Evolutionary conservation across 2,113 vertebrate species (phyloP).

Genomic region (Sylvia atricapilla): DNA sequence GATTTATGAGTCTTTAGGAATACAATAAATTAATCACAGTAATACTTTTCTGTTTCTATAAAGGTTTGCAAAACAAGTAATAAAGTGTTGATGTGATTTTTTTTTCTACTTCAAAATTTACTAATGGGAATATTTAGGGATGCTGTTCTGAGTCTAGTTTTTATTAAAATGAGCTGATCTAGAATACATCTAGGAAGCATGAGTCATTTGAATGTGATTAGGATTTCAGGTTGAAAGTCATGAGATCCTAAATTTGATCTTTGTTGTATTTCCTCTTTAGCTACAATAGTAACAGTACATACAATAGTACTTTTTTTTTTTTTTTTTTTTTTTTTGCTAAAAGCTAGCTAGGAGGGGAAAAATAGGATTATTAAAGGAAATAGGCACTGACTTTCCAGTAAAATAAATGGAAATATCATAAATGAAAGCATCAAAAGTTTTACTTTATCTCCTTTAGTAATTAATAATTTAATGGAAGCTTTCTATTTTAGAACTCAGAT

Average conservation of each 20-base stretch:
- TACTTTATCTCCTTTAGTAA: slow-evolving; percentile 58
- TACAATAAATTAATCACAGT: slow-evolving; percentile 69
- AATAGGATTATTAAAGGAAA: slow-evolving; percentile 25
- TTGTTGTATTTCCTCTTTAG: not conserved
- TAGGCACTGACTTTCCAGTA: not conserved
- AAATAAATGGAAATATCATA: slow-evolving; percentile 49
- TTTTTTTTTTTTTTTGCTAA: not conserved
- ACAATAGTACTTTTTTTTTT: not conserved
- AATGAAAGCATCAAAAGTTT: slow-evolving; percentile 53
- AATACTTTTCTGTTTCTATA: slow-evolving; percentile 63
- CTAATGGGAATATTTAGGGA: not conserved
- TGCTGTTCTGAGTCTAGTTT: not conserved
- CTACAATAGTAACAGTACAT: not conserved
- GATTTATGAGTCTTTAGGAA: slow-evolving; percentile 67
- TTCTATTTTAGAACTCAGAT: slow-evolving; percentile 63
- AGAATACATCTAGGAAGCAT: not conserved
- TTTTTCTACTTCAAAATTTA: not conserved
- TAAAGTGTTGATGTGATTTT: slow-evolving; percentile 2
- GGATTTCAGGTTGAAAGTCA: not conserved
- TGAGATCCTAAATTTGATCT: not conserved
- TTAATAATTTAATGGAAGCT: slow-evolving; percentile 53
- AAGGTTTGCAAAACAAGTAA: slow-evolving; percentile 59
- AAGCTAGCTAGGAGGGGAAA: not conserved
- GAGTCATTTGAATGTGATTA: not conserved
- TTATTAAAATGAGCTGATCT: not conserved